Base-by-base conservation (phyloP, 2,113 vertebrate genomes). In the Gracilinanus agilis region DNA sequence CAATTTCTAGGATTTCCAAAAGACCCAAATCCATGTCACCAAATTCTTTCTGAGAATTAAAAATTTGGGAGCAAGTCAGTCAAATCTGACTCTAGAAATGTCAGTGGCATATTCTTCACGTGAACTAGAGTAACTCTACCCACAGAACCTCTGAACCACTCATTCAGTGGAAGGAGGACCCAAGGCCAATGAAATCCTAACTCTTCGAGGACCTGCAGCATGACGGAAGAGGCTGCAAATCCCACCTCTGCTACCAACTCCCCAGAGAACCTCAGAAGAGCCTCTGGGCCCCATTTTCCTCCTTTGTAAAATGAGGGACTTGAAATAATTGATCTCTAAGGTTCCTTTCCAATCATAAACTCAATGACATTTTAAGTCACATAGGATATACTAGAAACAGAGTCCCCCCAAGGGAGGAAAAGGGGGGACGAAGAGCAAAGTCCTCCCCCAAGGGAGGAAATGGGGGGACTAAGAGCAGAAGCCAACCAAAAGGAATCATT, bases 71-170 rank as follows among this genome's bases (percentile, higher is more conserved):
- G 89, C 90, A 61, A 95, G 55, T 24, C 9, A 0, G 92, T 16
- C 89, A 75, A 53, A 61, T 0, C 49, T 6, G 89, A 90, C 95
- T 75, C 53, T 93, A 0, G 54, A 90, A 91, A 94, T 94, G 95
- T 95, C 97, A 95, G 97, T 95, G 94, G 92, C 94, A 90, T 54
- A 88, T 88, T 94, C 92, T 54, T 89, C 92, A 97, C 16, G 89
- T 92, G 92, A 95, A 67, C 93, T 93, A 24, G 53, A 44, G 75
- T 34, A 94, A 94, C 94, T 95, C 0, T 7, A 91, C 91, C 94
- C 54, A 3, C 90, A 0, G 75, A 95, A 90, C 92, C 91, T 55
- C 89, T 89, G 83, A 89, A 29, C 93, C 93, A 93, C 91, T 94
- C 13, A 40, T 75, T 75, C 67, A n/a, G 5, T 75, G 34, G 12